phyloP scores from a whole-genome alignment of 1,140 invertebrate genomes.

The Argopecten irradians region DNA sequence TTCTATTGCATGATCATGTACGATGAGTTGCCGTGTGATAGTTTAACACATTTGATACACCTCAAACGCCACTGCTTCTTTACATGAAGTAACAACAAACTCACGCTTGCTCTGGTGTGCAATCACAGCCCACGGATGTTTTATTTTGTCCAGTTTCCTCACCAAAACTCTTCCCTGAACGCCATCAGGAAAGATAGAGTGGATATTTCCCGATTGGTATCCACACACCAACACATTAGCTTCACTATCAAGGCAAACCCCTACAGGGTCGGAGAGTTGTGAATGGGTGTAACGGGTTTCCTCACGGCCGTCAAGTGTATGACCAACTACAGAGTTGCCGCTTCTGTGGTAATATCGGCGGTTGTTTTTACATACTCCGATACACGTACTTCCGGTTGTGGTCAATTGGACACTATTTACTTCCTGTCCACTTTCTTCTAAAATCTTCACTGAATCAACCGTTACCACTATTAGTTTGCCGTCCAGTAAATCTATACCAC shows the following conservation, averaged over 20 bases:
- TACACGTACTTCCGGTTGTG: background rate
- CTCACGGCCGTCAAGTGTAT: background rate
- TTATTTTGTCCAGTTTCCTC: background rate
- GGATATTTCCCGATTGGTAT: background rate
- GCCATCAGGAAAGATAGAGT: background rate
- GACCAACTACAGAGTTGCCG: background rate
- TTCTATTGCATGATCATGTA: too few relatives aligned
- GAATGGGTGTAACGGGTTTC: background rate
- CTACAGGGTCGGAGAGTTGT: background rate
- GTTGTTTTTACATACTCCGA: background rate
- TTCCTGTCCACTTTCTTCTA: background rate
- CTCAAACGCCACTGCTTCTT: background rate
- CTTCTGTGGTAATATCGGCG: background rate
- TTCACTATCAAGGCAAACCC: background rate
- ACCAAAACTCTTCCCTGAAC: background rate
- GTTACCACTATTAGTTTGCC: background rate
- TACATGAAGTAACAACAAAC: slow-evolving; percentile 1
- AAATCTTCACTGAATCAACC: background rate
- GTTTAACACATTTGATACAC: background rate
- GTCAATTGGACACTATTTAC: background rate
- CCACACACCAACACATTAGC: background rate
- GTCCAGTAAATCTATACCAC: background rate
- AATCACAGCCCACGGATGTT: background rate
- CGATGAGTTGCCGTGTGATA: too few relatives aligned
- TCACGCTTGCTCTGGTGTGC: background rate